These are phyloP conservation scores for Antechinus flavipes DNA, from an alignment of 2,113 vertebrate species.

Conservation along the genomic window DNA sequence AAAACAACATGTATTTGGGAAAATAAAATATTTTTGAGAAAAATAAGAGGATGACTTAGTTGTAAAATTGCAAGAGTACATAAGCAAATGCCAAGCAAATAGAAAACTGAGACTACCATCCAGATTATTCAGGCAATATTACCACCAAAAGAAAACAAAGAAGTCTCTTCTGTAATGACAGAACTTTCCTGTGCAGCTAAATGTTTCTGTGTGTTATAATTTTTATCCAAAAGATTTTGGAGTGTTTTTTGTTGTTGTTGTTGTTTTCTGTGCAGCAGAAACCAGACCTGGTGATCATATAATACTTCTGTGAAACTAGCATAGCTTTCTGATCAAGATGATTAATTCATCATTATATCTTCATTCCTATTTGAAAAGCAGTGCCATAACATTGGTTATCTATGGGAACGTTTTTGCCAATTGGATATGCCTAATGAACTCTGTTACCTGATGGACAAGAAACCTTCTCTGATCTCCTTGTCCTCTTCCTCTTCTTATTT, in stretches of 20 bases:
- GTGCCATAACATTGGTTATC: background rate
- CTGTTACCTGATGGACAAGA: background rate
- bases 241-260: background rate
- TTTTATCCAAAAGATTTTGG: background rate
- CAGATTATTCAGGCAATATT: slow-evolving; percentile 1
- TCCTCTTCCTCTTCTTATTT: background rate
- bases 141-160: background rate
- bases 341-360: background rate
- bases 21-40: too few relatives aligned
- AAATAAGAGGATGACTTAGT: background rate
- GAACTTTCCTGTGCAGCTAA: background rate
- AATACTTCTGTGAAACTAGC: background rate
- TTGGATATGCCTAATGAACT: background rate
- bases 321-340: background rate
- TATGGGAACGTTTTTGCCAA: background rate
- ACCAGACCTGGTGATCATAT: background rate
- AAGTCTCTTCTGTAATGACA: background rate
- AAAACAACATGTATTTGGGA: too few relatives aligned
- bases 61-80: background rate
- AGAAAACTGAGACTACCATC: background rate
- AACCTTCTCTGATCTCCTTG: background rate
- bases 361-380: background rate
- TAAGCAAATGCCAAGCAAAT: background rate
- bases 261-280: background rate
- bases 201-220: background rate